phyloP scores from a whole-genome alignment of 1,140 invertebrate genomes.

The Ceratoteleas bidentatus region DNA sequence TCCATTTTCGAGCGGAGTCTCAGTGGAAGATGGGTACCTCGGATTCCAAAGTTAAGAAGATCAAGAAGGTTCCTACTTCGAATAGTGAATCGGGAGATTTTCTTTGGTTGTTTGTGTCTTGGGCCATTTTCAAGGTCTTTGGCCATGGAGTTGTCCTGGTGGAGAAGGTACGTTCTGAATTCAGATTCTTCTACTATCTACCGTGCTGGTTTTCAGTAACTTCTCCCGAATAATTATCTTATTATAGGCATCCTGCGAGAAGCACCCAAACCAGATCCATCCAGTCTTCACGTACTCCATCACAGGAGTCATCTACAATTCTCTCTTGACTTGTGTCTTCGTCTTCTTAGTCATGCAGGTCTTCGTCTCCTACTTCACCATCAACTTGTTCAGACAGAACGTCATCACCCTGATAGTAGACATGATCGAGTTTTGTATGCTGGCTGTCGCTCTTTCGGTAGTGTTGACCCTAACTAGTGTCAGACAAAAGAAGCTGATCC shows the following conservation, averaged over 20 bases:
- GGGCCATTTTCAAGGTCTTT: conserved; percentile 2
- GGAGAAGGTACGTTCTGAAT: not conserved
- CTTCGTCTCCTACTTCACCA: conserved; percentile 7
- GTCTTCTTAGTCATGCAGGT: conserved; percentile 12
- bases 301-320: conserved; percentile 14
- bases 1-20: not conserved
- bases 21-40: not conserved
- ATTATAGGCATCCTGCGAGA: not conserved
- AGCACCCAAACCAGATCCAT: not conserved
- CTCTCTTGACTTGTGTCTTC: not conserved
- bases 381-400: not conserved
- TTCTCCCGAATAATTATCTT: no score
- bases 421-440: conserved; percentile 6
- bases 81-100: not conserved
- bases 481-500: conserved; percentile 1
- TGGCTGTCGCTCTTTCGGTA: not conserved
- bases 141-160: not conserved
- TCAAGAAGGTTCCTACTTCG: not conserved
- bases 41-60: not conserved
- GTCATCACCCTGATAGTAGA: conserved; percentile 1
- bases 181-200: no score
- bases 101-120: not conserved
- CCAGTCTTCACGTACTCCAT: not conserved
- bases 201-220: not conserved
- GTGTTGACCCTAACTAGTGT: not conserved